Base-by-base conservation (phyloP, 2,888 invertebrate species). In the Sminthurides aquaticus region DNA sequence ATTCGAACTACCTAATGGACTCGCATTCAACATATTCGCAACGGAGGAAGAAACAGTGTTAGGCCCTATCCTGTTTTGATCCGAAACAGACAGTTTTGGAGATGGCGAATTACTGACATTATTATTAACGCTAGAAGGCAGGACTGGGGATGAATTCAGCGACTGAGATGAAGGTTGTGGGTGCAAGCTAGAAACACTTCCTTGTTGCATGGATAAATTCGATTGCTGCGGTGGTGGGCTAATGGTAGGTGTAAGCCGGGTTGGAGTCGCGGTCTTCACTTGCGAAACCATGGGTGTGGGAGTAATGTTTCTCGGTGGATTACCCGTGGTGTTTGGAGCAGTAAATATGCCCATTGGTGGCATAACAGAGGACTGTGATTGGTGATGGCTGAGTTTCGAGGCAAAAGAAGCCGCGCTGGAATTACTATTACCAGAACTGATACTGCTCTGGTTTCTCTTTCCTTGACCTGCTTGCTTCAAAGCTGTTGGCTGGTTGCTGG, bases 361-460 rank as follows among this genome's bases (percentile, higher is more conserved):
- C 34, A 20, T 27, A 8, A 22, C 52, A 56, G 63, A 29, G 8
- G 34, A 11, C n/a, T 60, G 34, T 52, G 3, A 62, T 26, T 57
- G 57, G 15, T 64, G 65, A 49, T 65, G 67, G 54, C 69, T 62
- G 54, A 71, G 29, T 52, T 71, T 71, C 1, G 71, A 67, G 24
- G 70, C 71, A 67, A 71, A 71, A 1, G 71, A 67, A n/a, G 54
- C 48, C 3, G 63, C 20, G 52, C 55, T 55, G 56, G n/a, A 29
- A 55, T 48, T 58, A 52, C 34, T 62, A 22, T n/a, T 49, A 25
- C 34, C n/a, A 48, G 49, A 43, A 34, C 34, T 49, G 20, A 55
- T 27, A 15, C 29, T 54, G 43, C 59, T 62, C 15, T 56, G 49
- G 11, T 64, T 64, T 49, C 67, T 61, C 54, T 69, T 69, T 15